Conservation (phyloP, 1,140 invertebrate species). For the Cydia pomonella region DNA sequence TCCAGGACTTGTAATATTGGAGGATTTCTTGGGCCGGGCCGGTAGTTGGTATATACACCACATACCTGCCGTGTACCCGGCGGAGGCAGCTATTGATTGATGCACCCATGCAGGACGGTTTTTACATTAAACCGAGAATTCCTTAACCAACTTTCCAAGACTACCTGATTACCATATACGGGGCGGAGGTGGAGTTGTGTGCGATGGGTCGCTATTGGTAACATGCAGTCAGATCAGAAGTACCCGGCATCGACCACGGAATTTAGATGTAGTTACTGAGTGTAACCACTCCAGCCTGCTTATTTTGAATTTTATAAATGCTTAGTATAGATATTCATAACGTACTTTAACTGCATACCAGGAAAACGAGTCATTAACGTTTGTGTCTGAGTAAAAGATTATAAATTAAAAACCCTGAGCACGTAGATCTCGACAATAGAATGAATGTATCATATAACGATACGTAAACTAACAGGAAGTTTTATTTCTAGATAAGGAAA, state of each 20-base stretch:
- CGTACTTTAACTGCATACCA: not conserved
- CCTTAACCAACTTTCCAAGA: too few species aligned
- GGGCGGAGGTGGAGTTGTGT: too few species aligned
- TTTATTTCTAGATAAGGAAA: slow-evolving; percentile 57
- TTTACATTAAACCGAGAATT: too few species aligned
- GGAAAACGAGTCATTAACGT: not conserved
- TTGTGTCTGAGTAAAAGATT: slow-evolving; percentile 4
- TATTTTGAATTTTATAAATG: slow-evolving; percentile 17
- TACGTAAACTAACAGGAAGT: slow-evolving; percentile 25
- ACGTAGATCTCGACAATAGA: slow-evolving; percentile 19
- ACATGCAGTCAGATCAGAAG: not conserved
- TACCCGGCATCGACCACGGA: not conserved
- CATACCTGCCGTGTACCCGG: too few species aligned
- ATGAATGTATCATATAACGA: slow-evolving; percentile 8
- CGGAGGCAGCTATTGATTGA: too few species aligned
- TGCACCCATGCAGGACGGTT: too few species aligned
- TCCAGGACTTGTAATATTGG: too few species aligned
- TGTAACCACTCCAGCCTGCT: not conserved
- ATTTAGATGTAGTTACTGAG: not conserved
- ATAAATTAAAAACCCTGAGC: not conserved
- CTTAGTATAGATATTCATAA: not conserved
- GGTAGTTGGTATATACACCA: too few species aligned
- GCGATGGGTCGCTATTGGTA: too few species aligned
- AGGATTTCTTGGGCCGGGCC: too few species aligned
- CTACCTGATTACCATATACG: too few species aligned